Base-by-base conservation (phyloP, 2,888 invertebrate species). In the Cataglyphis cursor region DNA sequence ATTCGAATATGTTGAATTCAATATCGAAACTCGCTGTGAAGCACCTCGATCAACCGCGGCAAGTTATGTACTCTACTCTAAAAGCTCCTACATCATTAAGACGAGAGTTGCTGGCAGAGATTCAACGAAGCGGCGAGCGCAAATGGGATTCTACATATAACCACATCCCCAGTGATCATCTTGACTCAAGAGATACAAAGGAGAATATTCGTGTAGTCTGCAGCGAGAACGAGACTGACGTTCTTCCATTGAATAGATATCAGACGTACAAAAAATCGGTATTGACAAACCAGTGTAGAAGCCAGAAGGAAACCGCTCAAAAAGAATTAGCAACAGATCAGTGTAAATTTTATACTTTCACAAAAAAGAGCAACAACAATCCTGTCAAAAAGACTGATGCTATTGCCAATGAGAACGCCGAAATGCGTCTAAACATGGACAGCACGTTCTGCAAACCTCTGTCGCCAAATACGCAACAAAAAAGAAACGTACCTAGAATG, bases 291-390 rank as follows among this genome's bases (percentile, higher is more conserved):
- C 78, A 72, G 4, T 24, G 2, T 21, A 35, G 21, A 35, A 35
- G 24, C 4, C 78, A 44, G 24, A 70, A 59, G 1, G 59, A 80
- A 21, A 48, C 1, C 15, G 78, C 59, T 80, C 78, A 88, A 80
- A 93, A 92, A 83, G 88, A 87, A 38, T 75, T 84, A 8, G 28
- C 87, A 6, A 21, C 86, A 61, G 78, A 82, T 61, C 81, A 84
- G 70, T 88, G 85, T 24, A 91, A 88, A 68, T 93, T 91, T 62
- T 90, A 90, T 51, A 94, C 93, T 15, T 94, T 92, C 38, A 92
- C 93, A 0, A 92, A 92, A 18, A 93, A 91, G 64, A 85, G 75
- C 18, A 65, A 75, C 18, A 51, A 51, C 44, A 61, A 61, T 62
- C 15, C 15, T 9, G 5, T 62, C 18, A 51, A 64, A 18, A 81